Base-by-base conservation (phyloP, 2,797 vertebrate genomes). In the Propithecus deckenii region DNA sequence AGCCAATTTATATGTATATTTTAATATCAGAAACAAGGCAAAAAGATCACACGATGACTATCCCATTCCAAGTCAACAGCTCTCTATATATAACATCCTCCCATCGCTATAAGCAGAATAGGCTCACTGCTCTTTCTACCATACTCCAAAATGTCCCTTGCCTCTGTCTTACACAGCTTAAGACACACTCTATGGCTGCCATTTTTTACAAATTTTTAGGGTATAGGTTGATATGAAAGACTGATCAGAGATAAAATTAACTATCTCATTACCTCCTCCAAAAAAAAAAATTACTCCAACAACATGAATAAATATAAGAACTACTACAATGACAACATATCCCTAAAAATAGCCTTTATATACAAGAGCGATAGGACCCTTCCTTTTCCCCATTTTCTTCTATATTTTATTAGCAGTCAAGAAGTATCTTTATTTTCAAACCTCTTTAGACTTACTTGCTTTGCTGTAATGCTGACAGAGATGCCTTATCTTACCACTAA, bases 11-110 rank as follows among this genome's bases (percentile, higher is more conserved):
- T 78, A 20, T 67, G 35, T 88, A 17, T 32, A 59, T 72, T 85
- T 93, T 80, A 88, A 95, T 50, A 59, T 85, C 87, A 93, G 52
- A 95, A 96, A 69, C 17, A 95, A 96, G 25, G 25, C 48, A 88
- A 88, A 86, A 67, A 90, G 69, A 38, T 48, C 28, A 59, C 23
- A 41, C 28, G 35, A 55, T 20, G 20, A 87, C n/a, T 67, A 71
- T 61, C 22, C 50, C 63, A 74, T 38, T 61, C 22, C 15, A 78
- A 80, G 61, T 2, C 50, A 92, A 85, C 7, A 50, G 38, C 22
- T 72, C 61, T 89, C 46, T 30, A 59, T 25, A 84, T 52, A 41
- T 67, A 50, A 75, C 38, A 67, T 48, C 30, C 10, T 79, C 72
- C 46, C 38, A 74, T 30, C n/a, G 22, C 25, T 28, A 65, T 9